Conservation (phyloP, 2,888 invertebrate genomes). For the Caenorhabditis sulstoni region DNA sequence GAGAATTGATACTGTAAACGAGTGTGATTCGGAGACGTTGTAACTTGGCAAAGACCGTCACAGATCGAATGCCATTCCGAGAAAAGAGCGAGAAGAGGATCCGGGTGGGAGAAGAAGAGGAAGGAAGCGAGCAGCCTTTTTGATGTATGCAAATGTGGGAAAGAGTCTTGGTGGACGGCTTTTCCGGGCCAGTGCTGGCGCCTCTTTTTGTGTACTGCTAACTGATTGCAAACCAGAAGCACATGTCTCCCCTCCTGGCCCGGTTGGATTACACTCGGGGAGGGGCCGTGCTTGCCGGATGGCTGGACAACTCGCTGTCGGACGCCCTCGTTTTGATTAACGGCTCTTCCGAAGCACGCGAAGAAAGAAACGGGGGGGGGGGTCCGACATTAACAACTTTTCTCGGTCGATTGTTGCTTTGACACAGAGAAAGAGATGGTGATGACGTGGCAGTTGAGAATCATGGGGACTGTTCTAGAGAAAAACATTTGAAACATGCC, state of each 20-base stretch:
- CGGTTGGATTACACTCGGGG: slow-evolving; percentile 54
- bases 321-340: slow-evolving; percentile 47
- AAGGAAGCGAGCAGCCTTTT: slow-evolving; percentile 11
- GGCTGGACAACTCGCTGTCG: slow-evolving; percentile 14
- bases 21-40: neutral
- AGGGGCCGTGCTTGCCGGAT: too few species aligned
- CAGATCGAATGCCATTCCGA: too few species aligned
- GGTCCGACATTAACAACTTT: slow-evolving; percentile 31
- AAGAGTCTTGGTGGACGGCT: too few species aligned
- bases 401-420: too few species aligned
- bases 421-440: too few species aligned
- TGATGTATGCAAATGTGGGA: slow-evolving; percentile 47
- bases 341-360: neutral
- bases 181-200: neutral
- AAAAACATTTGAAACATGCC: too few species aligned
- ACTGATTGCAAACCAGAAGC: slow-evolving; percentile 52
- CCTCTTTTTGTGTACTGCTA: slow-evolving; percentile 39
- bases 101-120: slow-evolving; percentile 7
- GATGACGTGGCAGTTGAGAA: too few species aligned
- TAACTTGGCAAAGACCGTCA: too few species aligned
- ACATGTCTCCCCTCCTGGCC: slow-evolving; percentile 38
- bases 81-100: too few species aligned
- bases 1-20: slow-evolving; percentile 15
- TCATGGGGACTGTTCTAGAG: too few species aligned
- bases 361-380: too few species aligned